phyloP scores from a whole-genome alignment of 1,140 invertebrate species.

The Aradophagus sp. region DNA sequence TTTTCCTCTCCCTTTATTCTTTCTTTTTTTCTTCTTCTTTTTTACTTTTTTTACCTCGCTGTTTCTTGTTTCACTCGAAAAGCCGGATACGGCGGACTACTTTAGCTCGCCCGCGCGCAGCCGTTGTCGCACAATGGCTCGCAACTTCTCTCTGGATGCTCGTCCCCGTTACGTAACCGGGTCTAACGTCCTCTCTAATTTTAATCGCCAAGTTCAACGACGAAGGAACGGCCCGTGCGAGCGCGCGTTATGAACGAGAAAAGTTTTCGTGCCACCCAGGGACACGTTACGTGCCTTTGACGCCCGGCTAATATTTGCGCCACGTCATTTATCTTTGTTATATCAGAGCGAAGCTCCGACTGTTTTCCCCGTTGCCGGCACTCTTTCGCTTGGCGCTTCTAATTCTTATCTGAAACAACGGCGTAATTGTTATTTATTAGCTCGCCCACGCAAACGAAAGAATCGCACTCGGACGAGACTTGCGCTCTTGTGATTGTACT shows the following conservation, averaged over 20 bases:
- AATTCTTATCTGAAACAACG: too few relatives aligned
- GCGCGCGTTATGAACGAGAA: conserved; percentile 25
- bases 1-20: conserved; percentile 20
- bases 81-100: conserved; percentile 6
- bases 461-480: too few relatives aligned
- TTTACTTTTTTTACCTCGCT: conserved; percentile 17
- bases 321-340: conserved; percentile 18
- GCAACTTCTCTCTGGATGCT: conserved; percentile 11
- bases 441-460: too few relatives aligned
- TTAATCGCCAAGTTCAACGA: conserved; percentile 47
- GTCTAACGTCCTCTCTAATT: conserved; percentile 38
- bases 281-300: conserved; percentile 8
- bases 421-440: too few relatives aligned
- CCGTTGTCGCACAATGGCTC: conserved; percentile 11
- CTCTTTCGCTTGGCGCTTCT: too few relatives aligned
- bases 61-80: conserved; percentile 28
- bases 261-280: conserved; percentile 28
- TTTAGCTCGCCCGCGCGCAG: conserved; percentile 1
- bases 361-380: too few relatives aligned
- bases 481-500: too few relatives aligned
- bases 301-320: conserved; percentile 9
- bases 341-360: not conserved
- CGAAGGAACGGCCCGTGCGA: conserved; percentile 5
- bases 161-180: conserved; percentile 16
- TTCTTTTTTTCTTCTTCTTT: not conserved